Percentiles rank a stretch among this genome's conserved stretches.
Conservation (phyloP, 2,113 vertebrate species). For the Nycticryphes semicollaris region DNA sequence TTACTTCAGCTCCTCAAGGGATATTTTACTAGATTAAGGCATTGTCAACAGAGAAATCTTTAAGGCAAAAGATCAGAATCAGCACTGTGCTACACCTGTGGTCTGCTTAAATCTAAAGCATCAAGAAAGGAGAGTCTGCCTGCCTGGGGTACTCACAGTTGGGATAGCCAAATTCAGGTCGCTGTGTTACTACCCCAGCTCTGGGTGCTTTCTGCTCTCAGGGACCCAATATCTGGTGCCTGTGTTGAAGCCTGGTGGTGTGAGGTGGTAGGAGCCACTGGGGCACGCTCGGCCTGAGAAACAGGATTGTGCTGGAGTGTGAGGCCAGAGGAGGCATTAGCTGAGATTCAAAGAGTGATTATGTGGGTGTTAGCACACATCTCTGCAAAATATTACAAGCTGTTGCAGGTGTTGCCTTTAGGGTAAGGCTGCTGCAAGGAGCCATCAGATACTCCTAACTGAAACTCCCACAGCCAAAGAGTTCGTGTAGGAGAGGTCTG, state of each 20-base stretch:
- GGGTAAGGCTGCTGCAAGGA: conserved; percentile 48
- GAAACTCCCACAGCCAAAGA: conserved; percentile 38
- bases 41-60: background rate
- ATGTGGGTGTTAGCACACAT: conserved; percentile 10
- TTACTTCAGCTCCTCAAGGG: background rate
- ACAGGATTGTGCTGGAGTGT: background rate
- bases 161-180: background rate
- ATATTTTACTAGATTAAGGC: background rate
- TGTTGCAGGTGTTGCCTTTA: conserved; percentile 45
- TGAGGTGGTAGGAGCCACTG: background rate
- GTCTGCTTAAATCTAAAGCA: background rate
- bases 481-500: background rate
- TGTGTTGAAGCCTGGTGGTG: background rate
- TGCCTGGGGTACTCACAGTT: background rate
- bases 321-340: background rate
- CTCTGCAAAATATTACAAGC: background rate
- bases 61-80: background rate
- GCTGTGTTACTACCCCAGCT: background rate
- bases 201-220: background rate
- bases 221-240: background rate
- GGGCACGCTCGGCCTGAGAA: background rate
- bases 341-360: background rate
- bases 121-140: background rate
- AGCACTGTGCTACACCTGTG: rapidly evolving
- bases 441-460: conserved; percentile 17